Base-by-base conservation (phyloP, 53 echinoderm and acorn worm species). In the Apostichopus leukothele region DNA sequence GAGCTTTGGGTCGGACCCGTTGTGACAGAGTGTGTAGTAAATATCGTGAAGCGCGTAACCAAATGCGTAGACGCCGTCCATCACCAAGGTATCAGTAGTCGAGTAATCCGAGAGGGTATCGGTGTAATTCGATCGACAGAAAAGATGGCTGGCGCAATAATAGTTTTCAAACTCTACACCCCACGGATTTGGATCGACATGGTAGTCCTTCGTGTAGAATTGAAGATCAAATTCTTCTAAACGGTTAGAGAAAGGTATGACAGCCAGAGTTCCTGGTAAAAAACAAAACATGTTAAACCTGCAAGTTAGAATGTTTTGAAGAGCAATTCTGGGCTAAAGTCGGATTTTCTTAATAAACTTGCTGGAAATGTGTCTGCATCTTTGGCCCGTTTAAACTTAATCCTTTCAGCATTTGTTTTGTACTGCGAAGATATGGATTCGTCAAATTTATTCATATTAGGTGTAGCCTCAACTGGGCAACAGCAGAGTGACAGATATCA, bases 51-150 rank as follows among this genome's bases (percentile, higher is more conserved):
- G 57, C 5, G 95, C 98, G 53, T 94, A 67, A 3, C 95, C 98
- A 73, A 94, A 94, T 1, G 93, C 95, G 73, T 89, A 94, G 13
- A 95, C 98, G 19, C 94, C 91, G 54, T 97, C 95, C 78, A 97
- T 95, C 27, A 97, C 98, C 10, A 97, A 91, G 4, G 98, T 94
- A 66, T 93, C 96, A 53, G 92, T 92, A 50, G 84, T 81, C 9
- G 93, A 91, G 26, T 88, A 89, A 67, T 63, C 79, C 50, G 60
- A n/a, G 61, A 91, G 89, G 19, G 86, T 86, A 13, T 66, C 66
- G 11, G 88, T 80, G 5, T 23, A 53, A 25, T 50, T 26, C 14
- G 54, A 86, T 20, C 60, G 75, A 59, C 76, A 83, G 50, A 76
- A 55, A 16, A 60, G 59, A 22, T 61, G 26, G 16, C 75, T 86